phyloP scores from a whole-genome alignment of 2,888 invertebrate species.

The Conops quadrifasciatus region DNA sequence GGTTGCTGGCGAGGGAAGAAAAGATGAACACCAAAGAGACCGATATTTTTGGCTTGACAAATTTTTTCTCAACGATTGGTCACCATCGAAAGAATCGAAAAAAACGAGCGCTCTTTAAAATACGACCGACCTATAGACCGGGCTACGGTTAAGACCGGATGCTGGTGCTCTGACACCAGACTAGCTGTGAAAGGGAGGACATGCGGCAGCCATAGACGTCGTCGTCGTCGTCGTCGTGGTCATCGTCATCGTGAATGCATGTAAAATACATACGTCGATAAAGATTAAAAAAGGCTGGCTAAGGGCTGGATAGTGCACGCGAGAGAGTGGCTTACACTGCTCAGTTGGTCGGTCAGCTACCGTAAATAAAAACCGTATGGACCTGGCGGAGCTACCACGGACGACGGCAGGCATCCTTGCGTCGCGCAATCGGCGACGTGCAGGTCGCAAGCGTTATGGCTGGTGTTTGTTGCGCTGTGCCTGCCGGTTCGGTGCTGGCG shows the following conservation, averaged over 20 bases:
- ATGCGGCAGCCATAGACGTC: background rate
- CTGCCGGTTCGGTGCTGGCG: background rate
- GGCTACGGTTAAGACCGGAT: background rate
- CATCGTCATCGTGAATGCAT: background rate
- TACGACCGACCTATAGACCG: conserved; percentile 19
- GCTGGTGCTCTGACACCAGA: no score
- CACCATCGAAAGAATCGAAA: background rate
- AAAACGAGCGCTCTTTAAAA: conserved; percentile 17
- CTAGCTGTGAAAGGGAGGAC: background rate
- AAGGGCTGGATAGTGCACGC: background rate
- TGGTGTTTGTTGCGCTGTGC: background rate
- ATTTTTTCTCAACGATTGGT: conserved; percentile 11
- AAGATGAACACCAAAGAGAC: background rate
- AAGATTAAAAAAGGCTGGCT: background rate
- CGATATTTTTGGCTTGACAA: background rate
- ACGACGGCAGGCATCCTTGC: background rate
- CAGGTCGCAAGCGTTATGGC: background rate
- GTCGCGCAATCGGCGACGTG: background rate
- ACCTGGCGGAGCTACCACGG: background rate
- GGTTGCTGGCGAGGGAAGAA: background rate
- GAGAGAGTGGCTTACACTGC: background rate
- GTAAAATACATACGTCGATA: background rate
- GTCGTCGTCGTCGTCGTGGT: background rate
- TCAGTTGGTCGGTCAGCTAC: conserved; percentile 4
- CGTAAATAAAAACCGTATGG: background rate